These are phyloP conservation scores for Peromyscus melanophrys DNA, from an alignment of 2,797 vertebrate genomes.

Conservation along the genomic window DNA sequence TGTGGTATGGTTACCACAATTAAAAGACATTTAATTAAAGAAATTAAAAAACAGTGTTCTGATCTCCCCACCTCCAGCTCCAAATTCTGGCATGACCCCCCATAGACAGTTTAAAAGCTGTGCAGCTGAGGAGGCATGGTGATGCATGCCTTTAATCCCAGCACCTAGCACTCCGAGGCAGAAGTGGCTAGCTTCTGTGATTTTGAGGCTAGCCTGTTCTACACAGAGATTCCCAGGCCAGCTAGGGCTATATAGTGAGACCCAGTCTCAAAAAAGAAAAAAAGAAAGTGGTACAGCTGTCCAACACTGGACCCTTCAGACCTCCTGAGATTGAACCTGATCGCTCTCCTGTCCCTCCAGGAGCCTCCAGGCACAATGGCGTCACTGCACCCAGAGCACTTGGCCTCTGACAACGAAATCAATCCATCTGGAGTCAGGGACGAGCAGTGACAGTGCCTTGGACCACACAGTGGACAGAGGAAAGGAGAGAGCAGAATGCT, in stretches of 20 bases:
- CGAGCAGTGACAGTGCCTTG: neutral
- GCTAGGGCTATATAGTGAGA: neutral
- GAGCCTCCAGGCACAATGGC: neutral
- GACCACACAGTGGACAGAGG: neutral
- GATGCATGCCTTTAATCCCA: neutral
- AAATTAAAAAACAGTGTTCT: neutral
- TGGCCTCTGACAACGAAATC: neutral
- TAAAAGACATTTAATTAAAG: neutral
- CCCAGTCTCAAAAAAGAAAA: too few relatives aligned
- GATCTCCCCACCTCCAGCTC: neutral
- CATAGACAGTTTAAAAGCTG: neutral
- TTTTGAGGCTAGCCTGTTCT: neutral
- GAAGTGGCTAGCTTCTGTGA: neutral
- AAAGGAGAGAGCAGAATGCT: neutral
- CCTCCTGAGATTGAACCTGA: neutral
- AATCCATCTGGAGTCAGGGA: neutral
- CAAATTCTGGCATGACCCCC: neutral
- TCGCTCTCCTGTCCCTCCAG: neutral
- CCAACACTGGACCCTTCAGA: neutral
- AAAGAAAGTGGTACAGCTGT: neutral
- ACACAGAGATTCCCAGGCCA: neutral
- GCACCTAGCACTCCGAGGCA: neutral
- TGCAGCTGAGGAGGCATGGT: neutral
- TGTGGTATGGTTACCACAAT: neutral
- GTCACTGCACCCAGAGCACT: neutral